Conservation (phyloP, 2,113 vertebrate species). For the Megalops atlanticus region DNA sequence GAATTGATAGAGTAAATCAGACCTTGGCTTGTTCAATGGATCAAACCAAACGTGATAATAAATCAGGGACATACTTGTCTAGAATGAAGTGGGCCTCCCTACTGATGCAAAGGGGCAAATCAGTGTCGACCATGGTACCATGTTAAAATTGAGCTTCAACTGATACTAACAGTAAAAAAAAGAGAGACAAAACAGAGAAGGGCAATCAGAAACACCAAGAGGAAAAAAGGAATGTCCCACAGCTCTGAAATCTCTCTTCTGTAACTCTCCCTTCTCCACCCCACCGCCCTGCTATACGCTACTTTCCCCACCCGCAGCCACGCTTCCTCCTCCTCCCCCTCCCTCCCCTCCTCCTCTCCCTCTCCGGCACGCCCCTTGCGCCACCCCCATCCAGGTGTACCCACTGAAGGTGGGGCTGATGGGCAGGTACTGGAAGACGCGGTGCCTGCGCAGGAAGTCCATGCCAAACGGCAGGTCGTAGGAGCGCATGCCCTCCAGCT, state of each 20-base stretch:
- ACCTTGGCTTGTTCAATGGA: background rate
- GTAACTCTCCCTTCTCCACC: slow-evolving; percentile 26
- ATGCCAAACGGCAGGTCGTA: slow-evolving; percentile 95
- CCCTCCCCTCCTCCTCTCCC: slow-evolving; percentile 32
- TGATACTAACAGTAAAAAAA: no score
- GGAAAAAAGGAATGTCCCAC: background rate
- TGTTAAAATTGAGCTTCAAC: no score
- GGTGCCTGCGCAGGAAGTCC: slow-evolving; percentile 83
- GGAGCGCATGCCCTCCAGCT: slow-evolving; percentile 85
- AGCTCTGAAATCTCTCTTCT: background rate
- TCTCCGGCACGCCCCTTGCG: slow-evolving; percentile 54
- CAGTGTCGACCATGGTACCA: background rate
- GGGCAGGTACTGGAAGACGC: slow-evolving; percentile 87
- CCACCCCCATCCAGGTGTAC: slow-evolving; percentile 78
- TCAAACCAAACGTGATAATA: background rate
- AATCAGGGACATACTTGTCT: background rate
- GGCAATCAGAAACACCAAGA: background rate
- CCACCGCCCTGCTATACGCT: slow-evolving; percentile 59
- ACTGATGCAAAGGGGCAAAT: background rate
- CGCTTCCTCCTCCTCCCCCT: slow-evolving; percentile 23
- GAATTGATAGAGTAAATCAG: no score
- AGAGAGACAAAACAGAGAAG: background rate
- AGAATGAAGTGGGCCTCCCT: background rate
- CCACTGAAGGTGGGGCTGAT: slow-evolving; percentile 92
- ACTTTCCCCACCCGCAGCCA: slow-evolving; percentile 52